Base-by-base conservation (phyloP, 2,797 vertebrate species). In the Poeciliopsis paucimaculata region DNA sequence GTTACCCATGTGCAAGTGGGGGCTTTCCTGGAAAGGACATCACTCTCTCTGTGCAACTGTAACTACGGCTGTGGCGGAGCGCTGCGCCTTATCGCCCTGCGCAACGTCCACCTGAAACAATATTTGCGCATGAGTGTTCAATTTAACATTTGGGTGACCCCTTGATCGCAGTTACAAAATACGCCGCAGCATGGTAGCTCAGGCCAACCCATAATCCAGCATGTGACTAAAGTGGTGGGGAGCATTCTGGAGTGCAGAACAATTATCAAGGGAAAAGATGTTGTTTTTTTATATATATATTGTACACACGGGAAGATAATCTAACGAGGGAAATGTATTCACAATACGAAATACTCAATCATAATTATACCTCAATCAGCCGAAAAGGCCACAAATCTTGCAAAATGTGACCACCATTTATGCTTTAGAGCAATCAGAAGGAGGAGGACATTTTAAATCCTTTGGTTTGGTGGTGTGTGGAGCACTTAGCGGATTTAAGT, bases 141-240 rank as follows among this genome's bases (percentile, higher is more conserved):
- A 95, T 95, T 95, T 95, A 95, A 95, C 94, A 95, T 96, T 95
- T 95, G 95, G 95, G 92, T 95, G 95, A 96, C 95, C 95, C 90
- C 92, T 94, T 93, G 88, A 90, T 92, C 85, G 81, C 88, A 92
- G 95, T 96, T 95, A 95, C 92, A 93, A 95, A 96, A 95, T 93
- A 94, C 84, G 88, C 92, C 94, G 78, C 94, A 95, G 94, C 93
- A 91, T 95, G 94, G 91, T 94, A 94, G 91, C 92, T 86, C 91
- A 90, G 94, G 91, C 93, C 92, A 94, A 93, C 94, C 93, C 93
- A 93, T 93, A 93, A 94, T 93, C 90, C 86, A 92, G 89, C 90
- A 95, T 94, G 91, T 93, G 94, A 95, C 92, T 88, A 82, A 82
- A 92, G 90, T 89, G 90, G 90, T 88, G 92, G 91, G 91, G 93